Base-by-base conservation (phyloP, 2,888 invertebrate species). In the Oasisia sp. region DNA sequence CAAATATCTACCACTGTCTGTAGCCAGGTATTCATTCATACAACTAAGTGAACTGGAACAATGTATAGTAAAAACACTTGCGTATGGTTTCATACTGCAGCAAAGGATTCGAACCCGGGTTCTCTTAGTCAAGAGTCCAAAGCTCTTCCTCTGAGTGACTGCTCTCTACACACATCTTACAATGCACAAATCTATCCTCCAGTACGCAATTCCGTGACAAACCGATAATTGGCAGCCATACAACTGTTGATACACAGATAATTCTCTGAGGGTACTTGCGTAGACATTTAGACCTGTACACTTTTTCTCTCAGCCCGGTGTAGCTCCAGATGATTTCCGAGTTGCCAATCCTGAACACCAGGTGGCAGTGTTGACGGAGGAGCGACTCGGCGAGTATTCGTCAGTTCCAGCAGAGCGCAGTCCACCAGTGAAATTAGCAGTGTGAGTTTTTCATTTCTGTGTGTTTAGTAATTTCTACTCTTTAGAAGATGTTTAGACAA, bases 251-350 rank as follows among this genome's bases (percentile, higher is more conserved):
- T 45, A 50, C n/a, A n/a, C 14, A 91, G 44, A 7, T 38, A 91
- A 27, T 50, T 4, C 27, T 91, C n/a, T 44, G 19, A 90, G 32
- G 14, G 27, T 45, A 50, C 32, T 50, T 45, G 91, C 95, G n/a
- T 44, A 32, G 32, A 91, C 14, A 14, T 91, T 91, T 19, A 32
- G 11, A 56, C 56, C 1, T 19, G 74, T 74, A 27, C 74, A 27
- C 27, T 74, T 74, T 74, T 7, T 74, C 74, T 91, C 91, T 14
- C 92, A 92, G 91, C n/a, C 44, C 91, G 32, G 56, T n/a, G 74
- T 97, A 92, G 95, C 96, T 32, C 97, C 97, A 0, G 97, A 97
- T 89, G 98, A 98, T 96, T 97, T 97, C 94, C 97, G 98, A 91
- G 94, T 96, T 92, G 95, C 97, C 91, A 97, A 97, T 19, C 95